A percentile compares a stretch with the other conserved stretches of the same genome.
Conservation (phyloP, 30 jellyfish, hydroid and myxozoan genomes). For the Aurelia aurita complex sp. Pacific region DNA sequence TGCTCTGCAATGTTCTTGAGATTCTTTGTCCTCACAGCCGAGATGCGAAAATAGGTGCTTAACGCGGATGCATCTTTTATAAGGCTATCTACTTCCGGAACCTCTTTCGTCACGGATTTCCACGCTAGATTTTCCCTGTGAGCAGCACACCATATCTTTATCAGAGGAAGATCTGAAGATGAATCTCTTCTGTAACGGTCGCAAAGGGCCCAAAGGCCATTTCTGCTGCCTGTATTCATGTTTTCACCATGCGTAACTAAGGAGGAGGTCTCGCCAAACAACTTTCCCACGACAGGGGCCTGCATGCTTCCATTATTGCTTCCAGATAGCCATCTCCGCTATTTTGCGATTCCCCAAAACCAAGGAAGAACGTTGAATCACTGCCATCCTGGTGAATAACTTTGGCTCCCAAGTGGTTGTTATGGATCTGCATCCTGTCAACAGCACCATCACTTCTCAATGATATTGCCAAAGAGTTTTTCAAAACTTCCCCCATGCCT, state of each 20-base stretch:
- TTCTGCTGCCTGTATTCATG: slow-evolving; percentile 51
- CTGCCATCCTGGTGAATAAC: slow-evolving; percentile 43
- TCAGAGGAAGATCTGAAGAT: slow-evolving; percentile 23
- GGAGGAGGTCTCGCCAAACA: slow-evolving; percentile 17
- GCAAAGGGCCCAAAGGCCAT: slow-evolving; percentile 46
- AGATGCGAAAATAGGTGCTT: slow-evolving; percentile 28
- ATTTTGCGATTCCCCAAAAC: slow-evolving; percentile 20
- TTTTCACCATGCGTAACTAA: slow-evolving; percentile 42
- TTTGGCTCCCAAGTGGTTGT: slow-evolving; percentile 18
- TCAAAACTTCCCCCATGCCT: not conserved
- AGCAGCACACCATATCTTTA: slow-evolving; percentile 53
- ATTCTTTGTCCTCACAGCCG: slow-evolving; percentile 19
- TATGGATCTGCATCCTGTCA: slow-evolving; percentile 31
- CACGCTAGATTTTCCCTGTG: slow-evolving; percentile 51
- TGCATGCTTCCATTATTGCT: slow-evolving; percentile 44
- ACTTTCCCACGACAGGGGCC: slow-evolving; percentile 23
- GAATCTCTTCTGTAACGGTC: slow-evolving; percentile 15
- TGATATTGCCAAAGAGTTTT: slow-evolving; percentile 5
- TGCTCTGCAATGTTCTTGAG: slow-evolving; percentile 37
- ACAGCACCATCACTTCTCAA: slow-evolving; percentile 48
- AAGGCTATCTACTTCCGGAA: slow-evolving; percentile 22
- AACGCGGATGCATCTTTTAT: slow-evolving; percentile 23
- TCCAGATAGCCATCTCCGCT: slow-evolving; percentile 26
- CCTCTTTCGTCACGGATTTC: slow-evolving; percentile 43
- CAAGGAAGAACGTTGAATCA: slow-evolving; percentile 16